phyloP scores from a whole-genome alignment of 53 echinoderm and acorn worm species.

The Astropecten irregularis region DNA sequence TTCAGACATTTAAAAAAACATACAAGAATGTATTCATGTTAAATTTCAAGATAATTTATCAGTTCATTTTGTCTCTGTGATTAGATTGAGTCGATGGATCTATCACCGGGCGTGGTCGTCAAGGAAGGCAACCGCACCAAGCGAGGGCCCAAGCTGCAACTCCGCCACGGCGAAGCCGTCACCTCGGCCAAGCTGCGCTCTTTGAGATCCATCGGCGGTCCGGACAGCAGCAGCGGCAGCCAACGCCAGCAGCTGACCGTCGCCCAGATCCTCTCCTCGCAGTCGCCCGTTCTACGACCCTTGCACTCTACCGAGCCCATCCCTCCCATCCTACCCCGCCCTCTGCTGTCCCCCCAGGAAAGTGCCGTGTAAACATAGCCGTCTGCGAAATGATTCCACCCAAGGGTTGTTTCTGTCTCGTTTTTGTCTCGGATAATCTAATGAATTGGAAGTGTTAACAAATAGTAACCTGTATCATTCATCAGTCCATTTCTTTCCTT shows the following conservation, averaged over 20 bases:
- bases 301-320: slow-evolving; percentile 79
- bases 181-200: slow-evolving; percentile 88
- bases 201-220: slow-evolving; percentile 68
- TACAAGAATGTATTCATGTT: too few species aligned
- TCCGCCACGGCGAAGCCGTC: slow-evolving; percentile 69
- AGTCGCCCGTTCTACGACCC: slow-evolving; percentile 76
- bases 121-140: slow-evolving; percentile 90
- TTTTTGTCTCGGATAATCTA: too few species aligned
- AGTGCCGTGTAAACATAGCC: slow-evolving; percentile 14
- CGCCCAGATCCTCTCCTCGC: slow-evolving; percentile 74
- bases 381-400: not conserved
- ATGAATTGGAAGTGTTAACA: too few species aligned
- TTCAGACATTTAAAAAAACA: too few species aligned
- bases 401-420: not conserved
- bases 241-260: slow-evolving; percentile 57
- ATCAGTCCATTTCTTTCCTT: too few species aligned
- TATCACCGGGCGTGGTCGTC: slow-evolving; percentile 92
- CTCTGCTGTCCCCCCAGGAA: slow-evolving; percentile 40
- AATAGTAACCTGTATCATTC: too few species aligned
- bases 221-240: slow-evolving; percentile 5
- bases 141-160: slow-evolving; percentile 82
- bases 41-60: too few species aligned
- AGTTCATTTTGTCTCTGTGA: not conserved
- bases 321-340: slow-evolving; percentile 81
- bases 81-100: slow-evolving; percentile 95